phyloP scores from a whole-genome alignment of 2,888 invertebrate species.

The Drosophila mimetica region DNA sequence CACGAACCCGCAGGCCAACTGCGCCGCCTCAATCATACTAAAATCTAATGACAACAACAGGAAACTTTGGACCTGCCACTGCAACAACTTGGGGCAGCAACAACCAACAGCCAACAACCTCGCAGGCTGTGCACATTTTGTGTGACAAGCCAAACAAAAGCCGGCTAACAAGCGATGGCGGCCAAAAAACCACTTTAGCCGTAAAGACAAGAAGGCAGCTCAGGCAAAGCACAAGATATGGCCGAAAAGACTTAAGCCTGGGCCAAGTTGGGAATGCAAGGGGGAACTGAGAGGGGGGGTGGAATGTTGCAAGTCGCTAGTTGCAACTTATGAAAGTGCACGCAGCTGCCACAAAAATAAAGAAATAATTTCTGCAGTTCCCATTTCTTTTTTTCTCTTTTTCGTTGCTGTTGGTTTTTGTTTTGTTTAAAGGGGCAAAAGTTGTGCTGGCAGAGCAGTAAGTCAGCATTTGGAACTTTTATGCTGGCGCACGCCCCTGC shows the following conservation, averaged over 20 bases:
- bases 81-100: conserved; percentile 15
- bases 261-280: conserved; percentile 24
- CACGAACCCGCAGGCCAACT: background rate
- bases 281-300: conserved; percentile 18
- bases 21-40: conserved; percentile 17
- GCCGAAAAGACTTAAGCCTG: conserved; percentile 50
- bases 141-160: conserved; percentile 63
- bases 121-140: conserved; percentile 46
- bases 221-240: conserved; percentile 57
- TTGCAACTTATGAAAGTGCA: conserved; percentile 79
- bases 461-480: conserved; percentile 75
- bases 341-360: conserved; percentile 62
- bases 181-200: conserved; percentile 67
- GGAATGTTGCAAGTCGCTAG: conserved; percentile 64
- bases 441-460: conserved; percentile 63
- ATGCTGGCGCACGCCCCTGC: conserved; percentile 69
- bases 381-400: conserved; percentile 22
- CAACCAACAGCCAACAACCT: conserved; percentile 35
- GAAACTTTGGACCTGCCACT: conserved; percentile 31
- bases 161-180: conserved; percentile 72
- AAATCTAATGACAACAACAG: conserved; percentile 38
- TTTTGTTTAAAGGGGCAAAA: conserved; percentile 52
- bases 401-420: conserved; percentile 14
- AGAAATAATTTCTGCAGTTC: conserved; percentile 49
- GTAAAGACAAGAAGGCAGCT: conserved; percentile 49